phyloP scores from a whole-genome alignment of 35 echinoderm and acorn worm genomes.

The Ptychodera flava region DNA sequence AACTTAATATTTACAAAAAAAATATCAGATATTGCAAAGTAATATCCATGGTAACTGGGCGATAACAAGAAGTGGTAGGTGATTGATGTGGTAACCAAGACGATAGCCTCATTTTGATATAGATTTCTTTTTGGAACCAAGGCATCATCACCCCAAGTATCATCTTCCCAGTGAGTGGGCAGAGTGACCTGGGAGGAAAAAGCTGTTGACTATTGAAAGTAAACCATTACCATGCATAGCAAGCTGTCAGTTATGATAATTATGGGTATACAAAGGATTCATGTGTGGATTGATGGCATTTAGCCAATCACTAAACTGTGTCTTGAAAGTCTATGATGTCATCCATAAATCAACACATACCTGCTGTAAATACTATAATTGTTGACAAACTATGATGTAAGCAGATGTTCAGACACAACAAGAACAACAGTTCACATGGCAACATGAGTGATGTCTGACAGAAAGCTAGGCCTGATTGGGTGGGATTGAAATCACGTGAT shows the following conservation, averaged over 20 bases:
- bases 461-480: conserved; percentile 34
- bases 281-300: background rate
- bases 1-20: no score
- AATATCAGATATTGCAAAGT: no score
- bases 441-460: background rate
- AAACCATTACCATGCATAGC: background rate
- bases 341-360: conserved; percentile 1
- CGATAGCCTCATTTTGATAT: no score
- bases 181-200: background rate
- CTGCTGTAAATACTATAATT: conserved; percentile 2
- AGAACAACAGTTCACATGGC: background rate
- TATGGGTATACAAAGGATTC: background rate
- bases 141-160: no score
- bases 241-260: background rate
- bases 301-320: background rate
- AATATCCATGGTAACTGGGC: no score
- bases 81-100: no score
- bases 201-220: background rate
- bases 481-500: conserved; percentile 95
- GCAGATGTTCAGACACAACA: background rate
- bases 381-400: background rate
- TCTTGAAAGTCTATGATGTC: background rate
- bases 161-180: background rate
- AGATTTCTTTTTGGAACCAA: no score
- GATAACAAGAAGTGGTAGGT: no score